Percentiles rank a stretch among this genome's conserved stretches.
Evolutionary conservation across 2,113 vertebrate genomes (phyloP).

Genomic region (Eolophus roseicapilla): DNA sequence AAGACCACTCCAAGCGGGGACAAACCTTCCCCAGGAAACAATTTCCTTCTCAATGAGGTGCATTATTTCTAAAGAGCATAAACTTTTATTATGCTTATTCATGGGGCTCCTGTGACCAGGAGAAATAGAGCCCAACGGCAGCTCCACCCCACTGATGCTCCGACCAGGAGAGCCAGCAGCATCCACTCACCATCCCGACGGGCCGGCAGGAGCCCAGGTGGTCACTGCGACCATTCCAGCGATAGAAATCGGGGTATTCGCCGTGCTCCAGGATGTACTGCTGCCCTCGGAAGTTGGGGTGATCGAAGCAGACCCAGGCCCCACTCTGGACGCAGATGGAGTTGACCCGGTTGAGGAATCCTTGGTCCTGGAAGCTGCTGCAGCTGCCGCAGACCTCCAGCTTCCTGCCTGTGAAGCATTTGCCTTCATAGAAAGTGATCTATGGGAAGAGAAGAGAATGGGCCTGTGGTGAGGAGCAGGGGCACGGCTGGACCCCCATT

Average conservation of each 20-base stretch:
- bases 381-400: conserved; percentile 88
- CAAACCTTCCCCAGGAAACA: background rate
- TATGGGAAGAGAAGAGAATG: conserved; percentile 31
- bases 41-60: background rate
- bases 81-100: background rate
- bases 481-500: fast-evolving
- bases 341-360: conserved; percentile 90
- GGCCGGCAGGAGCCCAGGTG: conserved; percentile 92
- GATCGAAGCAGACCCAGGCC: conserved; percentile 89
- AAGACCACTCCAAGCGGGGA: fast-evolving
- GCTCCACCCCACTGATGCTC: fast-evolving
- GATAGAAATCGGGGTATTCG: conserved; percentile 86
- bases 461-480: fast-evolving
- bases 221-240: conserved; percentile 89
- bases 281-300: conserved; percentile 87
- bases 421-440: conserved; percentile 90
- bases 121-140: fast-evolving
- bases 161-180: fast-evolving
- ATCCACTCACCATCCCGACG: conserved; percentile 83
- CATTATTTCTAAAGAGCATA: background rate
- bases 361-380: conserved; percentile 89
- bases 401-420: conserved; percentile 86
- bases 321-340: conserved; percentile 88
- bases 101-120: fast-evolving
- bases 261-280: conserved; percentile 90